Base-by-base conservation (phyloP, 2,113 vertebrate genomes). In the Austrofundulus limnaeus region DNA sequence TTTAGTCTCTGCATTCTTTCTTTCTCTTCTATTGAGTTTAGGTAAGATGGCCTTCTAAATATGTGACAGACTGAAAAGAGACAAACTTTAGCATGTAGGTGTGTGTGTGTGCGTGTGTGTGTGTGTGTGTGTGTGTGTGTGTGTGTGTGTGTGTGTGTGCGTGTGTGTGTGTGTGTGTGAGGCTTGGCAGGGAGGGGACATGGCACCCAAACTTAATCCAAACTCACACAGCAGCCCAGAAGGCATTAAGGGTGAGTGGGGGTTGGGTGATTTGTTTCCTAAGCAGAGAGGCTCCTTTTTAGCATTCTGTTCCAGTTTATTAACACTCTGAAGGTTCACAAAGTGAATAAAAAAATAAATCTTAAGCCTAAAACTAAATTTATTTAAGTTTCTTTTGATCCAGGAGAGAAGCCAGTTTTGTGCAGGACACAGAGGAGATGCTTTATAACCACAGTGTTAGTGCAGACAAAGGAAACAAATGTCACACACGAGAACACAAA, bases 191-290 rank as follows among this genome's bases (percentile, higher is more conserved):
- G 81, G 84, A 82, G 78, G 82, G 72, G 72, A 83, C 70, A 66
- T 38, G 57, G 80, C 87, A 85, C 78, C 85, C 84, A 88, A 88
- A 88, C 88, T 88, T 89, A 90, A 89, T 90, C 87, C 86, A 87
- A 86, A 89, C 82, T 85, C 86, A 85, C 84, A 86, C 84, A 86
- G 86, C 83, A 85, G 80, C 82, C 85, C 80, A 82, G 78, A 88
- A 83, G 78, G 86, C 83, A 84, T 79, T 85, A 80, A 70, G 81
- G 66, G 75, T 77, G 78, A 78, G 78, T 86, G 86, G 86, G 86
- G 87, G 85, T 85, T 83, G 87, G 87, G 78, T 74, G 66, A 54
- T 62, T 65, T 42, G 50, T 56, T 86, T 82, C 75, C 72, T 53
- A 80, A 84, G 75, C 61, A 77, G 62, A 79, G 80, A 79, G 75